Percentiles rank a stretch among this genome's conserved stretches.
Evolutionary conservation across 2,797 vertebrate species (phyloP).

Genomic region (Sibirionetta formosa): DNA sequence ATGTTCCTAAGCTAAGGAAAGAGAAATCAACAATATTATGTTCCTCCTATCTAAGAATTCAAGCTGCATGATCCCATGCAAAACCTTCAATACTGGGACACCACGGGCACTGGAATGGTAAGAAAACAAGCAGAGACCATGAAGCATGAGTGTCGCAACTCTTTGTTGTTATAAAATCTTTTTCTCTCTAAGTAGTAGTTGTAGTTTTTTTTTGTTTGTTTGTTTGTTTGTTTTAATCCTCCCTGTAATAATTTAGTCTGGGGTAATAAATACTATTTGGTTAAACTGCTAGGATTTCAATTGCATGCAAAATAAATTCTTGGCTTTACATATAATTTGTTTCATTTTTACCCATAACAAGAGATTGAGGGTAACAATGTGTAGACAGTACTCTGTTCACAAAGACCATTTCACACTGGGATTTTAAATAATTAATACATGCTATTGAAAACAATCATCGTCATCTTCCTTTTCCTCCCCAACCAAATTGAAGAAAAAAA

Average conservation of each 20-base stretch:
- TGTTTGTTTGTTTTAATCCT: neutral
- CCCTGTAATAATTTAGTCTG: neutral
- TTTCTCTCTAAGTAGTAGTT: neutral
- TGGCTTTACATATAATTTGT: accelerated
- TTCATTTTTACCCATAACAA: neutral
- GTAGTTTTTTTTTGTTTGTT: neutral
- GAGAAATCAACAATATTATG: neutral
- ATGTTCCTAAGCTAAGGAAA: neutral
- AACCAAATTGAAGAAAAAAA: neutral
- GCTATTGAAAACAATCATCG: neutral
- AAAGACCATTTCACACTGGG: neutral
- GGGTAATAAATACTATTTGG: neutral
- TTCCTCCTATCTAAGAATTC: neutral
- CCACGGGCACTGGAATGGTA: neutral
- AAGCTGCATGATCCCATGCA: neutral
- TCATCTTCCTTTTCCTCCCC: neutral
- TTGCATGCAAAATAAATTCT: neutral
- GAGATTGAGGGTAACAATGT: neutral
- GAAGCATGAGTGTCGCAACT: neutral
- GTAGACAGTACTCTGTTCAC: neutral
- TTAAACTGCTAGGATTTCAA: neutral
- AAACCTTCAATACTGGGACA: neutral
- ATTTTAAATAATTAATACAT: neutral
- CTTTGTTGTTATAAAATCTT: neutral
- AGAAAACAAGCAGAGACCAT: neutral